Evolutionary conservation across 1,140 invertebrate species (phyloP), one percentile per base, ranked within the genome.

Genomic region (Brachionus asplanchnoidis): DNA sequence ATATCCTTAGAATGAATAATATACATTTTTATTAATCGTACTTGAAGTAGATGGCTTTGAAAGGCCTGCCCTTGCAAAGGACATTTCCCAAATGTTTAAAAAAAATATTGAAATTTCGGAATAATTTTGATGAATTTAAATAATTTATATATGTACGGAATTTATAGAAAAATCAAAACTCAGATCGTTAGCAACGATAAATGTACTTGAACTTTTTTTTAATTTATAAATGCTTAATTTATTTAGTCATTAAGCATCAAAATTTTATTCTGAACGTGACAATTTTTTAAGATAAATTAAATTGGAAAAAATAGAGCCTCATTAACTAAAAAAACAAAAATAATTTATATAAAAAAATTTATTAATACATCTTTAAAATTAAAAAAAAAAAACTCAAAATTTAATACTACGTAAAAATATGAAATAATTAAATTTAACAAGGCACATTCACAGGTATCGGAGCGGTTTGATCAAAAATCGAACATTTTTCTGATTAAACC

Each of bases 201-300:
- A 40, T 73, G 40, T 73, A 73, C 68, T 73, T 73, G 68, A 73
- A 44, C 68, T 73, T 73, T 36, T 42, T 40, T 73, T 70, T 70
- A 36, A 36, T 36, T 36, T 36, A 7, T 36, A 28, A 32, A 12
- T 40, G 4, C 17, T 73, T 73, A 68, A 68, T 32, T 28, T 68
- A 36, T 32, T 32, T 32, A n/a, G 8, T 32, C 9, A 32, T 68
- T 68, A 32, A 17, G 26, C 32, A 28, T 68, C 17, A 32, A 20
- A 36, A 65, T 9, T 65, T 65, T 65, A 26, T 9, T 32, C 11
- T 23, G 23, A 32, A 66, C 12, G 6, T 7, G 32, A 36, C 0
- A 36, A 36, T 36, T 5, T 36, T 36, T 36, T 36, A 6, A 4
- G 6, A 36, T 7, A 36, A 36, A 6, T 36, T 36, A 36, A 36